phyloP scores from a whole-genome alignment of 1,140 invertebrate genomes.

The Caenorhabditis tropicalis region DNA sequence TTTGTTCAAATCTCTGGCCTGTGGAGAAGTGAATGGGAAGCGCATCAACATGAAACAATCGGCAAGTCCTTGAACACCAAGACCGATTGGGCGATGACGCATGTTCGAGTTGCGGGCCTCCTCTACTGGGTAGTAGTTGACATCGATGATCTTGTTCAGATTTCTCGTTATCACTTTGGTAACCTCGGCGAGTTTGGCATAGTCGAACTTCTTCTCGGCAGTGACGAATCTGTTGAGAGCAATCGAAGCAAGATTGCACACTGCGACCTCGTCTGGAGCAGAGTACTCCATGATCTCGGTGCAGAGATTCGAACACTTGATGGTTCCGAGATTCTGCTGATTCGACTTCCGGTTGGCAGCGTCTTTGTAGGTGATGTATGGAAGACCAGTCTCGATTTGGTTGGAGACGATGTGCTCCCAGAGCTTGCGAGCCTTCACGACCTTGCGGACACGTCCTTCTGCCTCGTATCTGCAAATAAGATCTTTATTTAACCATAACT shows the following conservation, averaged over 20 bases:
- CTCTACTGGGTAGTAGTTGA: slow-evolving; percentile 92
- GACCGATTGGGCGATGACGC: slow-evolving; percentile 90
- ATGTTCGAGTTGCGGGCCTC: slow-evolving; percentile 83
- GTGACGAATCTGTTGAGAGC: slow-evolving; percentile 96
- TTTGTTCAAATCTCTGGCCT: slow-evolving; percentile 87
- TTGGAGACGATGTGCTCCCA: slow-evolving; percentile 94
- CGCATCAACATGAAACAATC: slow-evolving; percentile 95
- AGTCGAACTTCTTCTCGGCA: slow-evolving; percentile 82
- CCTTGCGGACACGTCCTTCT: slow-evolving; percentile 80
- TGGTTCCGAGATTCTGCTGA: slow-evolving; percentile 97
- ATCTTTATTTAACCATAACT: too few relatives aligned
- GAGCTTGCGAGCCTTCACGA: slow-evolving; percentile 85
- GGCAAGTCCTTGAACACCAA: slow-evolving; percentile 91
- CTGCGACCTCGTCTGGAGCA: slow-evolving; percentile 86
- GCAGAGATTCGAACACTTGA: slow-evolving; percentile 96
- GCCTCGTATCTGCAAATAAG: slow-evolving; percentile 81
- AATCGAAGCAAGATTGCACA: slow-evolving; percentile 97
- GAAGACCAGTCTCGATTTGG: slow-evolving; percentile 97
- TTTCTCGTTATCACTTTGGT: slow-evolving; percentile 86
- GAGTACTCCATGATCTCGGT: slow-evolving; percentile 95
- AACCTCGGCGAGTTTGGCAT: slow-evolving; percentile 85
- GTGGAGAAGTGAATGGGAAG: slow-evolving; percentile 82
- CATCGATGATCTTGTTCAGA: slow-evolving; percentile 95
- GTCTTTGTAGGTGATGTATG: slow-evolving; percentile 87
- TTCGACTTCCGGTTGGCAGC: slow-evolving; percentile 96